Conservation (phyloP, 2,888 invertebrate genomes). For the Cerastis rubricosa region DNA sequence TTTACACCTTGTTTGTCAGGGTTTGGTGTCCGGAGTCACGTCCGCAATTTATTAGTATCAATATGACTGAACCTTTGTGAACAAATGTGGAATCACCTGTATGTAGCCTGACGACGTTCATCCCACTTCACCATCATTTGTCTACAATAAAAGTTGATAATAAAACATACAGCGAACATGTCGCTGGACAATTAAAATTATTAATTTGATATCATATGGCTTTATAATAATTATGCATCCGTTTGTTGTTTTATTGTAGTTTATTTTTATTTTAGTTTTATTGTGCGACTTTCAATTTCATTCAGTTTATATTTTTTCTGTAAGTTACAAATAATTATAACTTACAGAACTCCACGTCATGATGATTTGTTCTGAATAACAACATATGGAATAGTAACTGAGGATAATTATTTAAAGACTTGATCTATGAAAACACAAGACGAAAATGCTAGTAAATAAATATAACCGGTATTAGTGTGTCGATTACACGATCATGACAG, state of each 20-base stretch:
- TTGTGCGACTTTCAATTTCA: too few species aligned
- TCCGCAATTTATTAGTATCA: neutral
- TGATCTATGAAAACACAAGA: neutral
- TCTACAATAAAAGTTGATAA: constrained; percentile 61
- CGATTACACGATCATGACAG: neutral
- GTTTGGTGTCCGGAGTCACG: neutral
- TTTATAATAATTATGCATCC: constrained; percentile 11
- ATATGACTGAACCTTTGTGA: neutral
- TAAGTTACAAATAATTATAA: too few species aligned
- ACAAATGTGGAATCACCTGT: constrained; percentile 11
- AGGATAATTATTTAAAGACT: neutral
- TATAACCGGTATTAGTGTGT: neutral
- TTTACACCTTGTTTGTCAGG: neutral
- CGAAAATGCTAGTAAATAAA: neutral
- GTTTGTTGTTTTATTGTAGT: too few species aligned
- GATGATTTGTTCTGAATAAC: constrained; percentile 3
- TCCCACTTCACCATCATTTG: constrained; percentile 63
- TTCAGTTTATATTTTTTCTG: too few species aligned
- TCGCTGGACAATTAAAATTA: constrained; percentile 48
- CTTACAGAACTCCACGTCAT: too few species aligned
- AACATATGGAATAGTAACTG: neutral
- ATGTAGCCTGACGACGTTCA: constrained; percentile 27
- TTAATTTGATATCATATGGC: constrained; percentile 26
- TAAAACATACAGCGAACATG: constrained; percentile 51
- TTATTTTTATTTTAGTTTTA: too few species aligned